phyloP scores from a whole-genome alignment of 2,113 vertebrate species.

The Columbina picui region DNA sequence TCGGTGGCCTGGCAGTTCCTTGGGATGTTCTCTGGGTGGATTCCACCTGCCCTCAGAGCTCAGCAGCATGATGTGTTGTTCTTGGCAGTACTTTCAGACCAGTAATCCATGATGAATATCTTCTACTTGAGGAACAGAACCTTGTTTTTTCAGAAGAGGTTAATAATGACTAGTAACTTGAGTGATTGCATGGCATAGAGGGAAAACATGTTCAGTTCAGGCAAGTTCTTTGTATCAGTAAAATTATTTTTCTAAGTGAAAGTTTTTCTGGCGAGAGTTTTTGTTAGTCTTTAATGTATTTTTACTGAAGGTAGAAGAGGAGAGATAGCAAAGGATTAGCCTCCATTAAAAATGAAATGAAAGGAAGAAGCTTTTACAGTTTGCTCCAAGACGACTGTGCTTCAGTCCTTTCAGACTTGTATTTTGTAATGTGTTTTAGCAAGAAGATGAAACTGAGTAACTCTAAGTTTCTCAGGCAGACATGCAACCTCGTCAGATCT shows the following conservation, averaged over 20 bases:
- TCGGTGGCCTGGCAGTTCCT: not conserved
- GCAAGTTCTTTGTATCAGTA: not conserved
- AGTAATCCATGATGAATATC: not conserved
- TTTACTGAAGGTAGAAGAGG: not conserved
- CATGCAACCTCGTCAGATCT: not conserved
- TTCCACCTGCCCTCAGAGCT: not conserved
- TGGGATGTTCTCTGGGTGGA: not conserved
- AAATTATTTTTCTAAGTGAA: not conserved
- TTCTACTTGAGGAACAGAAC: not conserved
- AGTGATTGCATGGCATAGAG: not conserved
- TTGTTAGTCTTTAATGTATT: not conserved
- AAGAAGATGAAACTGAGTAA: not conserved
- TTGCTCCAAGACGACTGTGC: not conserved
- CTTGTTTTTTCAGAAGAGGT: not conserved
- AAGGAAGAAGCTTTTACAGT: not conserved
- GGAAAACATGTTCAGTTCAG: not conserved
- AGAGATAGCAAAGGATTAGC: not conserved
- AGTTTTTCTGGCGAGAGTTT: not conserved
- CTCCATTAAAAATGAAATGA: not conserved
- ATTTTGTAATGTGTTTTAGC: not conserved
- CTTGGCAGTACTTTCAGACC: not conserved
- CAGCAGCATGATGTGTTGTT: accelerated
- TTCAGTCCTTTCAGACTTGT: not conserved
- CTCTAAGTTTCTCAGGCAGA: not conserved
- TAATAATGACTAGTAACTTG: not conserved